Conservation (phyloP, 2,113 vertebrate genomes). For the Petaurus breviceps region DNA sequence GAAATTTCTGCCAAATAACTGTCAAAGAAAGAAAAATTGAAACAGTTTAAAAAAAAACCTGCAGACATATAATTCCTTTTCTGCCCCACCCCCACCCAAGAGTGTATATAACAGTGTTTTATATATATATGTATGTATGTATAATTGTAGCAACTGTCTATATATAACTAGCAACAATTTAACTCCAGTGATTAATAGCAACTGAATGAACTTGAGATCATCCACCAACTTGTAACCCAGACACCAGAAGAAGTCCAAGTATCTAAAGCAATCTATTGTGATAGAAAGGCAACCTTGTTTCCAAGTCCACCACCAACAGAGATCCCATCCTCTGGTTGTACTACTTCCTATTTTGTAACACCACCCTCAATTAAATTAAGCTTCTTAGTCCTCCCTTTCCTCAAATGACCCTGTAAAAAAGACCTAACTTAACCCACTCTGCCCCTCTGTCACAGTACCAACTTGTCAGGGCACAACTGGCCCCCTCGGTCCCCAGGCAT, state of each 20-base stretch:
- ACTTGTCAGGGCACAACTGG: background rate
- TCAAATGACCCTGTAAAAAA: background rate
- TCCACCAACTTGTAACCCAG: background rate
- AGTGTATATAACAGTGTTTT: background rate
- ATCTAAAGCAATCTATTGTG: slow-evolving; percentile 7
- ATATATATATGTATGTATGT: too few relatives aligned
- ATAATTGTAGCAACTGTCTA: slow-evolving; percentile 8
- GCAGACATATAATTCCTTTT: background rate
- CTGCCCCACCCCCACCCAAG: background rate
- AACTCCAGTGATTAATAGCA: slow-evolving; percentile 24
- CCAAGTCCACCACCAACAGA: background rate
- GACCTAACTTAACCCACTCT: background rate
- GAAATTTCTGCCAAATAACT: slow-evolving; percentile 94
- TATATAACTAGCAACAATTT: too few relatives aligned
- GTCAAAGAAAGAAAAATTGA: slow-evolving; percentile 39
- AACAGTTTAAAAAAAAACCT: slow-evolving; percentile 1
- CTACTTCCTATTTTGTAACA: background rate
- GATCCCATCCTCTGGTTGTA: background rate
- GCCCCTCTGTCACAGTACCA: background rate
- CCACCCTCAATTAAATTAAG: background rate
- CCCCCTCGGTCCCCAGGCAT: background rate
- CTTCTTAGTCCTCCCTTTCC: background rate
- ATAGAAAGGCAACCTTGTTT: background rate
- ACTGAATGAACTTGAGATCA: slow-evolving; percentile 23
- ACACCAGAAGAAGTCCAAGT: background rate